Evolutionary conservation across 2,888 invertebrate genomes (phyloP), one percentile per base, ranked within the genome.

Genomic region (Acanthosoma haemorrhoidale): DNA sequence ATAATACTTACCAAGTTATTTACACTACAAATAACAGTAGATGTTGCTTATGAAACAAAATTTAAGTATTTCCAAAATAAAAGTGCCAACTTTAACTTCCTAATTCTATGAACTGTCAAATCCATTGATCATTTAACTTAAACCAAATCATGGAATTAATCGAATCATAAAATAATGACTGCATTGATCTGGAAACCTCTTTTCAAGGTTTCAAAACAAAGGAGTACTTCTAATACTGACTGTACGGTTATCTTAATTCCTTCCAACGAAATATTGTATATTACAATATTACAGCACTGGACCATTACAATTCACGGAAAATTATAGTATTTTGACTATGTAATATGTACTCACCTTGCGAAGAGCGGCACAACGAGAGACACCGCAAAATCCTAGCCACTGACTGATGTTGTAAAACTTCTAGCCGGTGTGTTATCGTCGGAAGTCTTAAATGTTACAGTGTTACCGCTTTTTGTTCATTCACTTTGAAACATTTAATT

Each of bases 341-440:
- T 4, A 13, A 51, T 51, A n/a, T 11, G 2, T 8, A 51, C 51
- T 21, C 29, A 51, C 51, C 51, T 51, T 1, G n/a, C 4, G 13
- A 25, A 25, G 25, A 2, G n/a, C 6, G 25, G 21, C 51, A 5
- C 13, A 13, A 6, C 25, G 21, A 51, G n/a, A n/a, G n/a, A n/a
- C 21, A 51, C 13, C 25, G n/a, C 25, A 51, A n/a, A 4, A 11
- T 51, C 29, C n/a, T 13, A 6, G 25, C 51, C n/a, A 51, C 25
- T 25, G n/a, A 25, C 51, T 25, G 51, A 1, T 13, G 9, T 25
- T n/a, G 51, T 25, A 25, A 13, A 51, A 51, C 51, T 51, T 25
- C 8, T 25, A 51, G 25, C 51, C 51, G 51, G 51, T 51, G 51
- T n/a, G n/a, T 51, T 51, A 25, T 51, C 51, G 51, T 51, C 51